Conservation (phyloP, 2,888 invertebrate genomes). For the Oscheius myriophilus region DNA sequence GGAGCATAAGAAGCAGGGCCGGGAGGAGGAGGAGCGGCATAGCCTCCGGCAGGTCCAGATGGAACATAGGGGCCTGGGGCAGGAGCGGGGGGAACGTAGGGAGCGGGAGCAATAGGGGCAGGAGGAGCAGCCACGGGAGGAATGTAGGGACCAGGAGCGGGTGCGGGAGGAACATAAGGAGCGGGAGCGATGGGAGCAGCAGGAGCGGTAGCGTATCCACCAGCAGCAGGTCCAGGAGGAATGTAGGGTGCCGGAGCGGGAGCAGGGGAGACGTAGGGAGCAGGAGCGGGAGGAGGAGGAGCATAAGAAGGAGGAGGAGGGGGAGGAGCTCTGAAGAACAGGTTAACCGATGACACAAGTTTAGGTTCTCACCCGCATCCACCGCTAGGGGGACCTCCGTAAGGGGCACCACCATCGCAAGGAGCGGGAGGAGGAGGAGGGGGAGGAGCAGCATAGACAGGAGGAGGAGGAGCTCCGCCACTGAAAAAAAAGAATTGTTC, state of each 20-base stretch:
- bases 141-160: no score
- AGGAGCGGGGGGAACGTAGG: neutral
- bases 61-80: neutral
- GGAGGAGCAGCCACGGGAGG: no score
- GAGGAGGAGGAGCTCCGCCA: constrained; percentile 14
- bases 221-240: no score
- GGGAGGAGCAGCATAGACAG: neutral
- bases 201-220: no score
- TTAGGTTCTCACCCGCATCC: neutral
- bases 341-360: neutral
- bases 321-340: constrained; percentile 1
- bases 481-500: no score
- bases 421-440: constrained; percentile 11
- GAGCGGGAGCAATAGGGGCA: constrained; percentile 6
- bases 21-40: no score
- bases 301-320: constrained; percentile 20
- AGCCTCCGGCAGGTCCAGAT: no score
- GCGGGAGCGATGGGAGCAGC: no score
- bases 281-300: constrained; percentile 4
- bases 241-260: no score
- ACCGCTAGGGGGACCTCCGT: constrained; percentile 3
- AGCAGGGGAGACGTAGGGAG: constrained; percentile 11
- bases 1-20: no score
- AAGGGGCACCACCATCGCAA: neutral
- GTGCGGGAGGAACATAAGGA: neutral